Evolutionary conservation across 2,113 vertebrate genomes (phyloP).

Genomic region (Centropus unirufus): DNA sequence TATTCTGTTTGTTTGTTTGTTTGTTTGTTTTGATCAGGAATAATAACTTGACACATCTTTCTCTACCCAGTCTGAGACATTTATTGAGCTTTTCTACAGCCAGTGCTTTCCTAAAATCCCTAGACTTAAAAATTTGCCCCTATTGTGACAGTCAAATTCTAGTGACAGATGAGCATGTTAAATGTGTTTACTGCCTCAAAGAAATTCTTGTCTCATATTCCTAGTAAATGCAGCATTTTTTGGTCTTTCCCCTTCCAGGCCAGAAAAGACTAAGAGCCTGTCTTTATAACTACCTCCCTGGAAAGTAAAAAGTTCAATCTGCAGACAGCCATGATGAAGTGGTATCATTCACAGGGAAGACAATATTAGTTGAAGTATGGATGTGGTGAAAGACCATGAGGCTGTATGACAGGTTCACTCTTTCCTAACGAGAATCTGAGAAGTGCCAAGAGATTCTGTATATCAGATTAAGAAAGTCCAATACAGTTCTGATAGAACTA

Average conservation of each 20-base stretch:
- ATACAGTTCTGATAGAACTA: neutral
- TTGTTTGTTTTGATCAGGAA: neutral
- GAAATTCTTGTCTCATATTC: conserved; percentile 52
- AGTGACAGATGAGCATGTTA: conserved; percentile 49
- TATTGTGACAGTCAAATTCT: conserved; percentile 53
- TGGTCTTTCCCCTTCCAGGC: conserved; percentile 45
- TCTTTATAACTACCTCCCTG: conserved; percentile 59
- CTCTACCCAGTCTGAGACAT: neutral
- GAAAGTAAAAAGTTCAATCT: conserved; percentile 49
- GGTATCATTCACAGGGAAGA: conserved; percentile 27
- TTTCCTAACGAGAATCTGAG: conserved; percentile 32
- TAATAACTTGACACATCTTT: conserved; percentile 19
- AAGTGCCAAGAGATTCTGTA: conserved; percentile 6
- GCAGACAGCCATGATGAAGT: conserved; percentile 56
- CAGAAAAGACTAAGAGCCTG: conserved; percentile 60
- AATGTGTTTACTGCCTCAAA: conserved; percentile 52
- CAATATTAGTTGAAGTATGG: conserved; percentile 64
- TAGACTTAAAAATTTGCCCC: conserved; percentile 35
- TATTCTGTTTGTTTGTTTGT: neutral
- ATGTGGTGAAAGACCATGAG: conserved; percentile 35
- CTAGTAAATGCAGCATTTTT: conserved; percentile 37
- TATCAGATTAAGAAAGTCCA: conserved; percentile 16
- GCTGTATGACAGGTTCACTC: conserved; percentile 32
- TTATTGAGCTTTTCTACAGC: conserved; percentile 16
- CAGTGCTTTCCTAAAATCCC: conserved; percentile 10